Percentiles rank a stretch among this genome's conserved stretches.
phyloP scores from a whole-genome alignment of 2,113 vertebrate genomes.

The Salvator merianae region DNA sequence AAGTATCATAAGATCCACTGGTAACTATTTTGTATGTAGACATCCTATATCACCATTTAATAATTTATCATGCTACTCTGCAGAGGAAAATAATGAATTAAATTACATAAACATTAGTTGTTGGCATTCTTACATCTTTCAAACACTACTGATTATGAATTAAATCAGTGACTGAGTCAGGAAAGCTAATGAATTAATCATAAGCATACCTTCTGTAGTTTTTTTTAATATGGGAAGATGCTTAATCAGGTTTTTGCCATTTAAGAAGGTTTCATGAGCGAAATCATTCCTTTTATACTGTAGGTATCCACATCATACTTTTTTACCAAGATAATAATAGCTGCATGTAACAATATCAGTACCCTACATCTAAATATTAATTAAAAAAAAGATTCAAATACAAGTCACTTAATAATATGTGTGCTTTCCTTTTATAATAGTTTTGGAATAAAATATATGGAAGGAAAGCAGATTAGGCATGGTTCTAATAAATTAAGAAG shows the following conservation, averaged over 20 bases:
- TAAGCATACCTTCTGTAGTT: not conserved
- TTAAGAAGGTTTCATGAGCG: not conserved
- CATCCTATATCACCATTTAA: not conserved
- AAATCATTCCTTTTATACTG: not conserved
- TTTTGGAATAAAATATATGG: not conserved
- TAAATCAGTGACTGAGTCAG: not conserved
- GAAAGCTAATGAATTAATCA: not conserved
- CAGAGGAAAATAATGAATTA: not conserved
- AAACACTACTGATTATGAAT: not conserved
- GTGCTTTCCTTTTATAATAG: not conserved
- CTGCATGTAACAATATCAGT: not conserved
- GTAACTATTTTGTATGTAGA: not conserved
- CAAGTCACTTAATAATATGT: not conserved
- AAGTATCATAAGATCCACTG: no score
- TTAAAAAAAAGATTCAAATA: not conserved
- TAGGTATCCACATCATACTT: not conserved
- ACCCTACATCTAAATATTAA: not conserved
- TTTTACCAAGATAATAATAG: not conserved
- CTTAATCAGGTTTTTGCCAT: not conserved
- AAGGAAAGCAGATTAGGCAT: not conserved
- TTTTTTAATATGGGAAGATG: not conserved
- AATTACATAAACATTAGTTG: slow-evolving; percentile 8
- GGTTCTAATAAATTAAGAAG: not conserved
- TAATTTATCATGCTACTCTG: not conserved
- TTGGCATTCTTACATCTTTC: not conserved